Base-by-base conservation (phyloP, 1,140 invertebrate species). In the Psix sp. region DNA sequence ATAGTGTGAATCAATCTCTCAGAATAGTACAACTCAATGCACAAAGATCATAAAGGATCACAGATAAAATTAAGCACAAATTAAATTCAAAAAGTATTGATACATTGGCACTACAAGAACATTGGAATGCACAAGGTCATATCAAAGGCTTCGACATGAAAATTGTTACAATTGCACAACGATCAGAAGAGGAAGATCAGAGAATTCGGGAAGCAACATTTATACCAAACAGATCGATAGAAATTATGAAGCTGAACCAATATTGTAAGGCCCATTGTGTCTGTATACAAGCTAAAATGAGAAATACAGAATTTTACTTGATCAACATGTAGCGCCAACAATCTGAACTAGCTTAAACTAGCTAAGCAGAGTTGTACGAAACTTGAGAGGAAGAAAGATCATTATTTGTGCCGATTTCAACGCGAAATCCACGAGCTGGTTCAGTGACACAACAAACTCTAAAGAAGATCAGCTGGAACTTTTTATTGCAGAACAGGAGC, bases 391-490 rank as follows among this genome's bases (percentile, higher is more conserved):
- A 15, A 11, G 62, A 16, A 9, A 13, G 7, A 6, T 75, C 3
- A 38, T 75, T 0, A 21, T 75, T 1, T 11, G 18, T 1, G 42
- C 36, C 3, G 73, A 75, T 16, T 20, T 33, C 0, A 52, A 52
- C 29, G 36, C 35, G 2, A 40, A 26, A 13, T 62, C 26, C 0
- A 5, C 35, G 0, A 13, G 5, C 1, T 48, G 43, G 33, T 20
- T 11, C n/a, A 21, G 14, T 11, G 6, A 13, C n/a, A 14, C 5
- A 17, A 1, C 0, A 36, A 46, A 3, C 45, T 75, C 10, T 0
- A 45, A 46, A 33, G 72, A 67, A 1, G 36, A 66, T 9, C 29
- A 35, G 13, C 2, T 75, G 1, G 76, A 75, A 14, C 11, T 18
- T 0, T 49, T 75, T 6, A 56, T 75, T 0, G 21, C 15, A 0